Evolutionary conservation across 1,140 invertebrate species (phyloP).

Genomic region (Camponotus floridanus): DNA sequence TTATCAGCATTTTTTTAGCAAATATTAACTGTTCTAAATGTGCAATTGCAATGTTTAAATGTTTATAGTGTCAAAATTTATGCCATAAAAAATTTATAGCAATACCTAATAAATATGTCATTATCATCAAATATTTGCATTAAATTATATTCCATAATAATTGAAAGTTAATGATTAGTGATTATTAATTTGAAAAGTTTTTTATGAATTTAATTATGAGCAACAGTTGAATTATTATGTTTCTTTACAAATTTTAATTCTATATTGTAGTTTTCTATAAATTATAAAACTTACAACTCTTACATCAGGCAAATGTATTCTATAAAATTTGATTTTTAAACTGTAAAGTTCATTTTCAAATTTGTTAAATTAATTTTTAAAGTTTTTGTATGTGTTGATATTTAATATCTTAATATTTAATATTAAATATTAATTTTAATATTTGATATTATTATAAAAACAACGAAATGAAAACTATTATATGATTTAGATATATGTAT

Average conservation of each 20-base stretch:
- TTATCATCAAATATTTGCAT: neutral
- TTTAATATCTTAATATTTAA: conserved; percentile 16
- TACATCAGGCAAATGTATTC: neutral
- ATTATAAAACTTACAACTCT: neutral
- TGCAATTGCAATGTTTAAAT: too few species aligned
- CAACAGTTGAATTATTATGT: neutral
- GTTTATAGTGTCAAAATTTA: neutral
- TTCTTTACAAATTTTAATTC: too few species aligned
- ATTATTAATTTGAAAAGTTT: conserved; percentile 8
- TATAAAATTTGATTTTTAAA: conserved; percentile 1
- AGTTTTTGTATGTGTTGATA: neutral
- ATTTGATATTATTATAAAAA: neutral
- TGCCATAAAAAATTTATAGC: conserved; percentile 1
- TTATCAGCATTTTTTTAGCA: neutral
- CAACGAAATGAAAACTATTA: neutral
- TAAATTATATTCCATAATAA: neutral
- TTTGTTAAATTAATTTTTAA: neutral
- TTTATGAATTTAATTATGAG: neutral
- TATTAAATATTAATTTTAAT: neutral
- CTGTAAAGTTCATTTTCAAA: neutral
- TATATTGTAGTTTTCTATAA: neutral
- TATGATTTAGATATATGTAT: neutral
- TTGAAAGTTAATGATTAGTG: too few species aligned
- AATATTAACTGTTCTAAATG: neutral
- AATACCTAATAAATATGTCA: neutral